Base-by-base conservation (phyloP, 2,888 invertebrate genomes). In the Biston betularia region DNA sequence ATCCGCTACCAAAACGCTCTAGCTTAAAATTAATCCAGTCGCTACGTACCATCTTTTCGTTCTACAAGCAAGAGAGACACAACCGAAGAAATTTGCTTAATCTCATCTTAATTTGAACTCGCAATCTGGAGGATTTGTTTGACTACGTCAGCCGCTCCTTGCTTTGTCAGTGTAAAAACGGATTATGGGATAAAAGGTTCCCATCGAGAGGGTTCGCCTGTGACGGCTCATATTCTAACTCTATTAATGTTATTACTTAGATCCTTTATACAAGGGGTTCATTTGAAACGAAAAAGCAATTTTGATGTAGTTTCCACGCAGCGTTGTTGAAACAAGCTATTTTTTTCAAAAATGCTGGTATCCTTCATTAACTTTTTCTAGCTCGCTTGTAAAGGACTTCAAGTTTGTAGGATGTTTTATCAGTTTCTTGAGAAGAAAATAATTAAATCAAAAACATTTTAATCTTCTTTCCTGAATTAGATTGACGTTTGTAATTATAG, bases 111-210 rank as follows among this genome's bases (percentile, higher is more conserved):
- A 89, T 89, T 89, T 87, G 83, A 79, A 80, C 82, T 84, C 81
- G 79, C 86, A 88, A 88, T 89, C 85, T 86, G 75, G 73, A 78
- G 83, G 85, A 87, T 88, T 89, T 89, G 85, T 86, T 86, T 86
- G 80, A 79, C 78, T 79, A 80, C 71, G 78, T 79, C 64, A 70
- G 80, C 80, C 80, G 77, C 67, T 66, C 83, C 84, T 87, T 88
- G 84, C 87, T 86, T 84, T 87, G 87, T 87, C 88, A 83, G 84
- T 84, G 83, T 84, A 84, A 87, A 88, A 89, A 84, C 78, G 85
- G 88, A 89, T 90, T 89, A 89, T 54, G 45, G 79, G 82, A 85
- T 84, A 78, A 84, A 80, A 81, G 79, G 71, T 79, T 81, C 75
- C 69, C 76, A 76, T 65, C 72, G 74, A 74, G 75, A 71, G 65